Base-by-base conservation (phyloP, 1,140 invertebrate genomes). In the Dendrolimus kikuchii region DNA sequence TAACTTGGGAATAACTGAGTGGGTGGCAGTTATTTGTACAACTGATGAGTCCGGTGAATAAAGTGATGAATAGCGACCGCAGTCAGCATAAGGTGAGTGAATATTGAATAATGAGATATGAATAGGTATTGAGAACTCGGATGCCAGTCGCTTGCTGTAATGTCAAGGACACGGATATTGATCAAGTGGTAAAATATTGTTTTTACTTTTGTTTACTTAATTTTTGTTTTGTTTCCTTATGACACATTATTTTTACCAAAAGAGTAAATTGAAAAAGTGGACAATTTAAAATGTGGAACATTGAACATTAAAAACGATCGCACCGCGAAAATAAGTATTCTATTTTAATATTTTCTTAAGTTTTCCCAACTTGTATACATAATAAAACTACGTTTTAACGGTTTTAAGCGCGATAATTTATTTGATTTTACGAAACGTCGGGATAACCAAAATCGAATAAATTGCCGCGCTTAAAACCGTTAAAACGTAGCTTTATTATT, bases 161-260 rank as follows among this genome's bases (percentile, higher is more conserved):
- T 82, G 81, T 84, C 81, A 84, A 84, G 81, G 81, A 82, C 81
- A 81, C 59, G 63, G 59, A 77, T 80, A 84, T 84, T 71, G 78
- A 84, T 81, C 77, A 81, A 74, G 68, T 60, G 51, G 48, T 43
- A 59, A 40, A 53, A 37, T 50, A 54, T 50, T 51, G 48, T 59
- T 48, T 51, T 5, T 38, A 59, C 43, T 54, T 23, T 55, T 59
- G 54, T 56, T 55, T 65, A 55, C 46, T 43, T 46, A 54, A 55
- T 65, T 51, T 43, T 64, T 57, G 40, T 66, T 40, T 51, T 51
- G 46, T 23, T 54, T 60, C 46, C 42, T 48, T 7, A 44, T 41
- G 51, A 41, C 57, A 51, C 46, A 43, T 51, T 57, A 51, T 57
- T 51, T 51, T 61, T 57, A 42, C 40, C 48, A 49, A 47, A 40